Evolutionary conservation across 2,888 invertebrate species (phyloP), one percentile per base, ranked within the genome.

Genomic region (Eristalis arbustorum): DNA sequence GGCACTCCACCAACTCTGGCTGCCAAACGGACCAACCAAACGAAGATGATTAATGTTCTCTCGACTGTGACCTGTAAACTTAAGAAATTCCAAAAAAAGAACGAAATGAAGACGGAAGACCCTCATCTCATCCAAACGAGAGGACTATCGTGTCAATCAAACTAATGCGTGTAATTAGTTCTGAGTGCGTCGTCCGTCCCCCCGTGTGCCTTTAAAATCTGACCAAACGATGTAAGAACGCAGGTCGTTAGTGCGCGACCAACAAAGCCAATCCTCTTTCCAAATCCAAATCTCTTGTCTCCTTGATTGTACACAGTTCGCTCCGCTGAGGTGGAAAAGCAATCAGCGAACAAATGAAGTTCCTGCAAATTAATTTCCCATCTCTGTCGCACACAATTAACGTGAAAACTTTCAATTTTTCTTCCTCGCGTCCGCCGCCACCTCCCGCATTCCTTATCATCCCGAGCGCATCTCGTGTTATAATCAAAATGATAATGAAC

Each of bases 401-500:
- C 66, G 71, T 57, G 28, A 28, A 71, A 64, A 14, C 37, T 78
- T 49, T 25, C 13, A 14, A 28, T 42, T 34, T 49, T 34, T 0
- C 57, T 40, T 59, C 57, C n/a, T n/a, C 18, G 25, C 23, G 18
- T 18, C 4, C 49, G 3, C 14, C 11, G 1, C n/a, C 61, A 6
- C n/a, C 5, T 57, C 13, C 22, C 13, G 61, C 25, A 8, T n/a
- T 34, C 42, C 23, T 59, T 28, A 67, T 71, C 72, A 40, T 73
- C 68, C 68, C 68, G 66, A 69, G 49, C 69, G 74, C 69, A 81
- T 72, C 31, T 31, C 84, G 71, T 81, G 68, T 68, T 37, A 76
- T 76, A 80, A 76, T 76, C 80, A 84, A 81, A 84, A 84, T 84
- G 76, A 68, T 84, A 84, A 84, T 84, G 84, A 84, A 81, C 62